Evolutionary conservation across 2,888 invertebrate species (phyloP).

Genomic region (Dasypolia templi): DNA sequence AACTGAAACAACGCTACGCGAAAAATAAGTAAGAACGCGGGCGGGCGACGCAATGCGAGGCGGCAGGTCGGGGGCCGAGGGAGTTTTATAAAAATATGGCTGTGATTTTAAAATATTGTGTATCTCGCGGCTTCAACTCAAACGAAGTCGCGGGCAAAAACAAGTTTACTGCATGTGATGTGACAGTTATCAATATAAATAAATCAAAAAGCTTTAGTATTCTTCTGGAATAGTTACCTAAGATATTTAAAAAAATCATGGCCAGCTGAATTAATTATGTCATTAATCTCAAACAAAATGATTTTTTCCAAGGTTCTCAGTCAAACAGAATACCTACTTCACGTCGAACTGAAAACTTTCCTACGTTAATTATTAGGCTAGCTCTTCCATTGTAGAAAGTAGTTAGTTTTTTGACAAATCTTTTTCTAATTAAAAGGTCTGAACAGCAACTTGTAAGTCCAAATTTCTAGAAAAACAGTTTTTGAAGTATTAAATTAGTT

Average conservation of each 20-base stretch:
- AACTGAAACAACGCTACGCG: background rate
- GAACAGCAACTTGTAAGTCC: background rate
- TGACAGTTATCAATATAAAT: background rate
- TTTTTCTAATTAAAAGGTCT: conserved; percentile 6
- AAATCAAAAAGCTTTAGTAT: background rate
- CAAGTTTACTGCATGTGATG: background rate
- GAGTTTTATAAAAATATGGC: background rate
- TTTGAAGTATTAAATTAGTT: background rate
- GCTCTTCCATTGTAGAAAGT: conserved; percentile 2
- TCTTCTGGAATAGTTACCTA: background rate
- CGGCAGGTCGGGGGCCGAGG: background rate
- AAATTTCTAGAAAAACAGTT: conserved; percentile 8
- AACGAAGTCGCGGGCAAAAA: background rate
- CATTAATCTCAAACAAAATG: conserved; percentile 28
- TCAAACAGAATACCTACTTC: background rate
- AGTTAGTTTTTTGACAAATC: conserved; percentile 9
- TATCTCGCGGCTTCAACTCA: too few relatives aligned
- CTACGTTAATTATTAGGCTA: conserved; percentile 5
- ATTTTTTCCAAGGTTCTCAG: background rate
- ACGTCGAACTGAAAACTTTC: conserved; percentile 11
- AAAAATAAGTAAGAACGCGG: background rate
- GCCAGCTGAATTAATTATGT: background rate
- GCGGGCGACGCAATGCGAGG: background rate
- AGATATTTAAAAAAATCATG: background rate
- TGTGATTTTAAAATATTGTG: background rate